Evolutionary conservation across 2,888 invertebrate genomes (phyloP), one percentile per base, ranked within the genome.

Genomic region (Drosophila macrothrix): DNA sequence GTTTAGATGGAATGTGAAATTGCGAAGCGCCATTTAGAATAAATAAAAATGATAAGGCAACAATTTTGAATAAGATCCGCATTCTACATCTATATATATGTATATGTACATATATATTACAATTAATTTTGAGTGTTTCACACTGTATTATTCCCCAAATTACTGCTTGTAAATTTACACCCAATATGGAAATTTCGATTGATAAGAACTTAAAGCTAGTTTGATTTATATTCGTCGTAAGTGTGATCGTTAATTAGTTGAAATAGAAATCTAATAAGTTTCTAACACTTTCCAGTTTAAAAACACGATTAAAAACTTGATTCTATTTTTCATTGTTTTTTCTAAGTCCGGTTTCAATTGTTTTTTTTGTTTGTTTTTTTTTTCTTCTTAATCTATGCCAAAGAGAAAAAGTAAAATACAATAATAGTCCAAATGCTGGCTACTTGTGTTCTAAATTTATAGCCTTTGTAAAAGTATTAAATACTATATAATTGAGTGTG

Each of bases 31-130:
- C 46, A 58, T 53, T 59, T 60, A 22, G 39, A 68, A 72, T 35
- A 58, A 46, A 56, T 31, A n/a, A 52, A 46, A 28, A 49, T 70
- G 55, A 70, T 70, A 70, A 70, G 50, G 31, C 56, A 31, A 53
- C 10, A 41, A 28, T 49, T 39, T 39, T 22, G n/a, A 56, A 67
- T 56, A 67, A 33, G 53, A 54, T 66, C 55, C 49, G 67, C 19
- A 19, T 25, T 35, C 35, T 14, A 35, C 35, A 14, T 35, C 35
- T 14, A 35, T 35, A 35, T 4, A 12, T 12, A 4, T 12, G 4
- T 31, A 10, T 31, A 10, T 31, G 3, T 33, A 33, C 12, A 12
- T 33, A 35, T 35, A 35, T 35, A 14, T 33, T 35, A 35, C 4
- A 35, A 35, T 14, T 4, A 16, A 46, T 46, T 46, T 16, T 1